phyloP scores from a whole-genome alignment of 2,797 vertebrate species.

The Chelidonichthys spinosus region DNA sequence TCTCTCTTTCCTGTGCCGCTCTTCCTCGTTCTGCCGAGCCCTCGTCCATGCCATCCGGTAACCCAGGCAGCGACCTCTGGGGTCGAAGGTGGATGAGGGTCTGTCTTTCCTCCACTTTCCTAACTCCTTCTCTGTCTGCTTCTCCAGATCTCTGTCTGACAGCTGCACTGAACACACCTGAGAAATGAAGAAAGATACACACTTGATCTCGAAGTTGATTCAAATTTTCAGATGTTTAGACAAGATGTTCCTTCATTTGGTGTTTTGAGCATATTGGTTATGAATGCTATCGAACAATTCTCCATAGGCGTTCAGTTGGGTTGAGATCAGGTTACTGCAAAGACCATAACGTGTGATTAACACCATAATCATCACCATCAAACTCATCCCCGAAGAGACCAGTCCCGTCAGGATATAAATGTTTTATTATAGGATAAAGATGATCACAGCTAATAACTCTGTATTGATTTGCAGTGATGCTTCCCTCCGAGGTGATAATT shows the following conservation, averaged over 20 bases:
- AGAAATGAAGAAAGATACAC: neutral
- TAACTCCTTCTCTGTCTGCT: conserved; percentile 83
- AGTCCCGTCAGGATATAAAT: neutral
- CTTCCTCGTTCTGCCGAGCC: conserved; percentile 61
- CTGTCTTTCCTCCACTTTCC: conserved; percentile 80
- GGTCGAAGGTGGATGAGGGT: conserved; percentile 85
- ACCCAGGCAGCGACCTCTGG: conserved; percentile 84
- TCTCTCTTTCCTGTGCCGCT: conserved; percentile 65
- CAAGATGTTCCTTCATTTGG: neutral
- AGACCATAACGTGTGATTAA: neutral
- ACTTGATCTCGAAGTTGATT: neutral
- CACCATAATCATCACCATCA: neutral
- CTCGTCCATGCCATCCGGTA: conserved; percentile 83
- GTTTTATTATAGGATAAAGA: neutral
- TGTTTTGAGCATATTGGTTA: neutral
- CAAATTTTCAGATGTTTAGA: neutral
- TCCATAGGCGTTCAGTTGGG: neutral
- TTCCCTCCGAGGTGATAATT: neutral
- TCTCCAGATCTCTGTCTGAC: conserved; percentile 85
- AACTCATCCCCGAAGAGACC: neutral
- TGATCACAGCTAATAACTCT: neutral
- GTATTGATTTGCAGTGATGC: neutral
- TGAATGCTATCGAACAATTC: neutral
- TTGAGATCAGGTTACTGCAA: neutral
- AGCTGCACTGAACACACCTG: conserved; percentile 88